Base-by-base conservation (phyloP, 2,888 invertebrate species). In the Sminthurides aquaticus region DNA sequence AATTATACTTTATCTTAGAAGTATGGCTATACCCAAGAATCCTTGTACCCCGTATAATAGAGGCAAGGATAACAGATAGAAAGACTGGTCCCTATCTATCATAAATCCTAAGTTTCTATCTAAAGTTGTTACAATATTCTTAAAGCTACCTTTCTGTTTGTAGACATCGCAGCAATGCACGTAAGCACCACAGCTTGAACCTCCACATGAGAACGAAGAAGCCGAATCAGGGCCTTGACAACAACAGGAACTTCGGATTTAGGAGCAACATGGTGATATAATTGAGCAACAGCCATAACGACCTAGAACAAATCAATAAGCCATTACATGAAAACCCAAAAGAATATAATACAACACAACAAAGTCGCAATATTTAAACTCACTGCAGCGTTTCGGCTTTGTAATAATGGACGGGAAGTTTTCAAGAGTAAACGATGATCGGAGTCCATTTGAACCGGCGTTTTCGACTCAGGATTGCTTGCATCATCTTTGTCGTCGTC, bases 241-340 rank as follows among this genome's bases (percentile, higher is more conserved):
- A 96, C 91, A 3, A 89, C 83, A 52, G 86, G 86, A 27, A 93
- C 86, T 81, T 98, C 97, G 74, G 86, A 86, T 79, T 87, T 86
- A 0, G 98, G 97, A 1, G 94, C 97, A 69, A 92, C 87, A 78
- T 98, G 97, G 78, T 95, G 91, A 79, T 95, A 96, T n/a, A 99
- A 82, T 77, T 98, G 98, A 0, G 94, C 92, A 1, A 98, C 98
- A 0, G 94, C 89, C 90, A 99, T 91, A 1, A 99, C 98, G 1
- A 98, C 85, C 83, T 84, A 74, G n/a, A n/a, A n/a, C 2, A 73
- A 69, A 68, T n/a, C n/a, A n/a, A n/a, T n/a, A n/a, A n/a, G n/a
- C n/a, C n/a, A n/a, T n/a, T n/a, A n/a, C n/a, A n/a, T n/a, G n/a
- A n/a, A n/a, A n/a, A n/a, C n/a, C n/a, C n/a, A n/a, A n/a, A n/a